Conservation (phyloP, 2,113 vertebrate genomes). For the Rafetus swinhoei region DNA sequence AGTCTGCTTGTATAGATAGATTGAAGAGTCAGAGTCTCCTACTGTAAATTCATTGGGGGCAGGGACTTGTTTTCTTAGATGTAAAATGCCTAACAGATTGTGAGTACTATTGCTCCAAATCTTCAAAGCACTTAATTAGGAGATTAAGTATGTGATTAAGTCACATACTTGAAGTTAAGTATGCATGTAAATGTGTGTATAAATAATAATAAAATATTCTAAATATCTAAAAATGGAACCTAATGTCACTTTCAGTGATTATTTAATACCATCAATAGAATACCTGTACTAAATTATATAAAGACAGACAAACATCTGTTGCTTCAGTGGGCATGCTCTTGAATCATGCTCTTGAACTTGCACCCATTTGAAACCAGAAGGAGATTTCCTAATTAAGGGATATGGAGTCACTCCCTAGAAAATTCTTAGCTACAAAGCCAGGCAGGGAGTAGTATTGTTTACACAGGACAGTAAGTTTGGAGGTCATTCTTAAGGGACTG, state of each 20-base stretch:
- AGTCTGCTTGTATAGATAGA: neutral
- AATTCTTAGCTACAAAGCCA: neutral
- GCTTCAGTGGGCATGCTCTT: neutral
- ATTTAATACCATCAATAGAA: neutral
- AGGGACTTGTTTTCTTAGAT: neutral
- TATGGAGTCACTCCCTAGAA: neutral
- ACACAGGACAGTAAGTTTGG: neutral
- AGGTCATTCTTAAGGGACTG: neutral
- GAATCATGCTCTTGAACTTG: neutral
- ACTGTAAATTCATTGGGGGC: neutral
- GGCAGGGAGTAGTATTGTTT: neutral
- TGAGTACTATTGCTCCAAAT: neutral
- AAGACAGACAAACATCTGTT: neutral
- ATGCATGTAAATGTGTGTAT: neutral
- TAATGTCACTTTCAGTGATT: neutral
- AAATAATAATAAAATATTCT: neutral
- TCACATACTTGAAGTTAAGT: neutral
- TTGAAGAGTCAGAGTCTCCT: neutral
- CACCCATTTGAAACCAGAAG: neutral
- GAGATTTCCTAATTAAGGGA: neutral
- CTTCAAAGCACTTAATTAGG: neutral
- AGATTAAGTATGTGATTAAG: neutral
- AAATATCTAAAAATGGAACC: neutral
- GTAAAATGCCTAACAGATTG: neutral
- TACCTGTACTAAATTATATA: neutral